Evolutionary conservation across 2,888 invertebrate genomes (phyloP).

Genomic region (Graphium colonna): DNA sequence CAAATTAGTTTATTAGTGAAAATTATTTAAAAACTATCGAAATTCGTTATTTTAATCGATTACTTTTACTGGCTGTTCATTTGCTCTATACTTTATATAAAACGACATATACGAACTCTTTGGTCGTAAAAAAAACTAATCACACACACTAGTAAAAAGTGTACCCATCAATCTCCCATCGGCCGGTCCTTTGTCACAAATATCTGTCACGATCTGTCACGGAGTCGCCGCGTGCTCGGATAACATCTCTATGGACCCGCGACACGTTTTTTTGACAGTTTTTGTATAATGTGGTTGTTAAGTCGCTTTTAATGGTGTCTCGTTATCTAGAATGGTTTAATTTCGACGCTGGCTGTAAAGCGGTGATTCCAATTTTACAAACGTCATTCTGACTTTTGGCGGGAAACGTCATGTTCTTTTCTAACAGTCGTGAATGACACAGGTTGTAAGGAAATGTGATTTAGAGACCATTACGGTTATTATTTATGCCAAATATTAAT

Average conservation of each 20-base stretch:
- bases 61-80: no score
- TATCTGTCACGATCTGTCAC: slow-evolving; percentile 34
- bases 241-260: slow-evolving; percentile 42
- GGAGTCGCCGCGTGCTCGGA: slow-evolving; percentile 33
- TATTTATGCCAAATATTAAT: no score
- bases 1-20: no score
- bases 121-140: background rate
- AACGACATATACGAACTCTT: background rate
- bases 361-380: background rate
- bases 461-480: background rate
- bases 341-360: background rate
- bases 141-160: slow-evolving; percentile 2
- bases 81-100: no score
- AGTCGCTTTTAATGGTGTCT: slow-evolving; percentile 6
- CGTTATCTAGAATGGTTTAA: background rate
- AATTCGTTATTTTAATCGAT: no score
- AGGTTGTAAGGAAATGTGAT: background rate
- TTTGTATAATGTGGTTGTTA: slow-evolving; percentile 15
- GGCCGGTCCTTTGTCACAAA: slow-evolving; percentile 35
- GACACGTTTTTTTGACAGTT: slow-evolving; percentile 27
- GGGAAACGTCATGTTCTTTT: no score
- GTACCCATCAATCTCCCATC: slow-evolving; percentile 36
- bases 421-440: background rate
- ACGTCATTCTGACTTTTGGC: background rate
- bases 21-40: no score